Evolutionary conservation across 64 coral and sea anemone genomes (phyloP).

Genomic region (Astreopora myriophthalma): DNA sequence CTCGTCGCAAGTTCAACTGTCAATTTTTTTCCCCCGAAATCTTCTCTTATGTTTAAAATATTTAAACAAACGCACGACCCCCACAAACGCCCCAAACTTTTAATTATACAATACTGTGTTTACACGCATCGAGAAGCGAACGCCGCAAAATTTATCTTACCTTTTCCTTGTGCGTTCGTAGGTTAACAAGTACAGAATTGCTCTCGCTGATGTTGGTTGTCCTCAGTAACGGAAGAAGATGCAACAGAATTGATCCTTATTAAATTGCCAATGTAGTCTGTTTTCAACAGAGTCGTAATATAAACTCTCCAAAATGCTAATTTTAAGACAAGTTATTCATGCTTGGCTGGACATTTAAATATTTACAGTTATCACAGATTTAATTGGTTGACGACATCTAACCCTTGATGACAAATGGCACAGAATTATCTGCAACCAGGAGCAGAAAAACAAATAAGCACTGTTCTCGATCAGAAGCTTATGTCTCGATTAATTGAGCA

Average conservation of each 20-base stretch:
- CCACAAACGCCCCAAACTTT: neutral
- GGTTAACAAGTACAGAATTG: neutral
- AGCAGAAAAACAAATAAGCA: neutral
- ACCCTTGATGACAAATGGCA: neutral
- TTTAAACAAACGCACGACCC: neutral
- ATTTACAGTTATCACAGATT: neutral
- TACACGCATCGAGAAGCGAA: neutral
- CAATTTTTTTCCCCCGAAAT: neutral
- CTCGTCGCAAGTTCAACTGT: too few species aligned
- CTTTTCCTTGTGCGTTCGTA: neutral
- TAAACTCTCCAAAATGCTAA: neutral
- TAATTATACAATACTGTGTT: too few species aligned
- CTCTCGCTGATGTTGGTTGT: neutral
- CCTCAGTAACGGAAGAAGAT: neutral
- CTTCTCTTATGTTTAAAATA: too few species aligned
- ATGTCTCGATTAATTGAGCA: neutral
- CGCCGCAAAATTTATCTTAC: neutral
- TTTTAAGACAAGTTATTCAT: neutral
- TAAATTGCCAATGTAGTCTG: neutral
- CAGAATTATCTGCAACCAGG: too few species aligned
- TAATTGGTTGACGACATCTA: constrained; percentile 8
- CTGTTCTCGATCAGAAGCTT: neutral
- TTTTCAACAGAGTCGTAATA: neutral
- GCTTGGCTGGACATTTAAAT: neutral
- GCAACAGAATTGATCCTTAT: neutral